A percentile compares a stretch with the other conserved stretches of the same genome.
Evolutionary conservation across 2,888 invertebrate genomes (phyloP).

Genomic region (Bombyx huttoni): DNA sequence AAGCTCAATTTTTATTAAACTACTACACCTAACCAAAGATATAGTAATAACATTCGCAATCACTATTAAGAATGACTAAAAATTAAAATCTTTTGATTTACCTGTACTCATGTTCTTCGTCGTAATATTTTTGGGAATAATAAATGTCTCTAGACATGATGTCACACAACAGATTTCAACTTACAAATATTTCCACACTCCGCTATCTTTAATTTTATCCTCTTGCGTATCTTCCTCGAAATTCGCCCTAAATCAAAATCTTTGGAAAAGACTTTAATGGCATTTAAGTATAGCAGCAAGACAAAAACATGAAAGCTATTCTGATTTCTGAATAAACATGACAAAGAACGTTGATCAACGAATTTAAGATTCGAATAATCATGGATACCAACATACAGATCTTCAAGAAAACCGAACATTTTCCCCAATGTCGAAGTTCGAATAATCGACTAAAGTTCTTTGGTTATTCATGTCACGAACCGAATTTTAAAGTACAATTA

Average conservation of each 20-base stretch:
- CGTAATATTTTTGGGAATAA: slow-evolving; percentile 94
- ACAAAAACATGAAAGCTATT: slow-evolving; percentile 1
- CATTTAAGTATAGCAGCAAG: slow-evolving; percentile 8
- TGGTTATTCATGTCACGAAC: too few species aligned
- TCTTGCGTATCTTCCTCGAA: neutral
- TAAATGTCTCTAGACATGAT: slow-evolving; percentile 84
- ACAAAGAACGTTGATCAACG: slow-evolving; percentile 6
- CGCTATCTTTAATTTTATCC: neutral
- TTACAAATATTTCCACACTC: neutral
- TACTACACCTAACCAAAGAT: neutral
- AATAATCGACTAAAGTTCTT: too few species aligned
- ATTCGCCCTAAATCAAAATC: neutral
- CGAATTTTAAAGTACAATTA: too few species aligned
- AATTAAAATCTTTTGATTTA: slow-evolving; percentile 33
- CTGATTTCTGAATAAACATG: slow-evolving; percentile 9
- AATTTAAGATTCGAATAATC: slow-evolving; percentile 9
- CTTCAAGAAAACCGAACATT: neutral
- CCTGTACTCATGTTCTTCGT: slow-evolving; percentile 94
- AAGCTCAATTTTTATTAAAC: too few species aligned
- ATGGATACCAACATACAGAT: neutral
- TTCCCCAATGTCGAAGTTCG: too few species aligned
- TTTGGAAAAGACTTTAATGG: neutral
- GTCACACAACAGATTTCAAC: slow-evolving; percentile 1
- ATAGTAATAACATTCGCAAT: neutral
- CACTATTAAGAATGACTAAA: neutral